Conservation (phyloP, 2,113 vertebrate species). For the Pimephales promelas region DNA sequence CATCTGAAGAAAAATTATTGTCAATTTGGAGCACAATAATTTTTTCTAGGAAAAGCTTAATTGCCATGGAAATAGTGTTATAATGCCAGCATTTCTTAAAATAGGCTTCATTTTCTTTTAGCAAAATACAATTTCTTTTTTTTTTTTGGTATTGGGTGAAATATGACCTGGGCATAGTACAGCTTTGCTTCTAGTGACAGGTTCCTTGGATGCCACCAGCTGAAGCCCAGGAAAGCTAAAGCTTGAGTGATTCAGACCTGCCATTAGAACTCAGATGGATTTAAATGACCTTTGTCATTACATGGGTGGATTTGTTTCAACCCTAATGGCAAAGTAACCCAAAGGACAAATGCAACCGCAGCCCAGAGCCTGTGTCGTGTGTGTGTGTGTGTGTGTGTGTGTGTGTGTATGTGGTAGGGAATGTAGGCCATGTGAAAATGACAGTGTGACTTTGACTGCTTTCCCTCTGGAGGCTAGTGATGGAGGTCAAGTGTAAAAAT, state of each 20-base stretch:
- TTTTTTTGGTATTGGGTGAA: neutral
- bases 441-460: slow-evolving; percentile 62
- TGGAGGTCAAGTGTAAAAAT: slow-evolving; percentile 52
- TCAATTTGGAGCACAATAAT: neutral
- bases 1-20: neutral
- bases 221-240: slow-evolving; percentile 3
- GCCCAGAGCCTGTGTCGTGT: slow-evolving; percentile 34
- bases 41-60: neutral
- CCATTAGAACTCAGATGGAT: slow-evolving; percentile 23
- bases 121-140: neutral
- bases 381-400: slow-evolving; percentile 15
- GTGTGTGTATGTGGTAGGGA: slow-evolving; percentile 10
- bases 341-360: slow-evolving; percentile 5
- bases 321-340: slow-evolving; percentile 28
- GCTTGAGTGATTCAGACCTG: slow-evolving; percentile 12
- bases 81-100: no score
- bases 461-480: slow-evolving; percentile 44
- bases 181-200: neutral
- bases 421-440: slow-evolving; percentile 67
- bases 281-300: slow-evolving; percentile 50
- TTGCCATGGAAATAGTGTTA: neutral
- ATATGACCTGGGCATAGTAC: neutral
- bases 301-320: slow-evolving; percentile 25
- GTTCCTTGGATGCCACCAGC: neutral
- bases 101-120: neutral